Evolutionary conservation across 1,140 invertebrate genomes (phyloP).

Genomic region (Ephestia elutella): DNA sequence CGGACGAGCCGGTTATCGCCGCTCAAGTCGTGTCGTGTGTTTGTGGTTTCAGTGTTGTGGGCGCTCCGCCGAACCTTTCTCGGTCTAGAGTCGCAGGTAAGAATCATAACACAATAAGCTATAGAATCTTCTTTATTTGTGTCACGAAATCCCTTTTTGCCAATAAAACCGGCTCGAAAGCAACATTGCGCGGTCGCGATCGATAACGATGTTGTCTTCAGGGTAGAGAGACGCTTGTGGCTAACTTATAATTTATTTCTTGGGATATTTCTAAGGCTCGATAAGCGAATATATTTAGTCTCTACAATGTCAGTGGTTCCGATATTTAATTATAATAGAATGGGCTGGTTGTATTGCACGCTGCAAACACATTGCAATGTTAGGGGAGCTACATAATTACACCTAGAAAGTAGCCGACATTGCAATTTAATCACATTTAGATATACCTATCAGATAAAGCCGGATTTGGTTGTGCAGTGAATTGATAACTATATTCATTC

Average conservation of each 20-base stretch:
- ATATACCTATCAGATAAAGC: constrained; percentile 3
- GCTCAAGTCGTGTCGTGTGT: constrained; percentile 65
- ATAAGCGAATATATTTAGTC: not conserved
- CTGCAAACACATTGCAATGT: too few relatives aligned
- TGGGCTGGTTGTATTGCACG: too few relatives aligned
- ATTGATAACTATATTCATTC: constrained; percentile 7
- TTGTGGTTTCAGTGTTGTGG: constrained; percentile 62
- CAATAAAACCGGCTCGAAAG: constrained; percentile 40
- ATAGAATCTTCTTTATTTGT: constrained; percentile 29
- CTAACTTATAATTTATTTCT: constrained; percentile 25
- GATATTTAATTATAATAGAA: too few relatives aligned
- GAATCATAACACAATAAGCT: constrained; percentile 2
- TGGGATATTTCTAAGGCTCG: not conserved
- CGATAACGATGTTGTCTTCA: constrained; percentile 67
- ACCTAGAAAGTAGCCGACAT: not conserved
- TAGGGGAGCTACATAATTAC: too few relatives aligned
- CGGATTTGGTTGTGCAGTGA: not conserved
- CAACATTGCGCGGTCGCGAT: constrained; percentile 57
- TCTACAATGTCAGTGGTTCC: too few relatives aligned
- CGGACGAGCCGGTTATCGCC: constrained; percentile 60
- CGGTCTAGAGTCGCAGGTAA: constrained; percentile 52
- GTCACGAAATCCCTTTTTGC: constrained; percentile 38
- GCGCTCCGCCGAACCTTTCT: constrained; percentile 45
- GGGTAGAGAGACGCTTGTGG: constrained; percentile 35
- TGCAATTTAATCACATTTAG: constrained; percentile 1